phyloP scores from a whole-genome alignment of 2,113 vertebrate species.

The Lophius piscatorius region DNA sequence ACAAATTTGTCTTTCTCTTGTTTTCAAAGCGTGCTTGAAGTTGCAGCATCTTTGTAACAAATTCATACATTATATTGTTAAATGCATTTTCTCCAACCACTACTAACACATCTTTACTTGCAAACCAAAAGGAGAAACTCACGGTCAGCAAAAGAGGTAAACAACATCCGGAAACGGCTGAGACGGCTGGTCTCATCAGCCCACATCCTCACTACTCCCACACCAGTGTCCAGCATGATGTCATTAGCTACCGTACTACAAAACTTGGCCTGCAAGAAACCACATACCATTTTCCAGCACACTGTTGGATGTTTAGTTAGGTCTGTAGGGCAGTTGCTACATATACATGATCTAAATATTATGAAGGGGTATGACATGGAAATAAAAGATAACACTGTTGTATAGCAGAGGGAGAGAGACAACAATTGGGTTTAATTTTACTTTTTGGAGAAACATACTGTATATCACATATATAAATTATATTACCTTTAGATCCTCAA shows the following conservation, averaged over 20 bases:
- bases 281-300: conserved; percentile 27
- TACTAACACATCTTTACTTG: not conserved
- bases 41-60: not conserved
- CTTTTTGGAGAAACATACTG: not conserved
- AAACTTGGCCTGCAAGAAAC: conserved; percentile 87
- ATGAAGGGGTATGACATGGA: not conserved
- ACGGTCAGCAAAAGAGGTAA: conserved; percentile 94
- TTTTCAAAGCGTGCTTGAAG: too few relatives aligned
- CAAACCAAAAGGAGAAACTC: conserved; percentile 68
- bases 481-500: conserved; percentile 90
- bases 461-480: not conserved
- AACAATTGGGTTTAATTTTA: not conserved
- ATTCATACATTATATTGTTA: not conserved
- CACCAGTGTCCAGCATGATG: conserved; percentile 87
- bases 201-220: conserved; percentile 95
- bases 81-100: not conserved
- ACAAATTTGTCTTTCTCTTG: too few relatives aligned
- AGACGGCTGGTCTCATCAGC: conserved; percentile 92
- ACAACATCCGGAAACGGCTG: conserved; percentile 93
- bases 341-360: conserved; percentile 4
- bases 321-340: conserved; percentile 51
- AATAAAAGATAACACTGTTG: conserved; percentile 15
- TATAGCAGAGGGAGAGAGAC: conserved; percentile 2
- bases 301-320: conserved; percentile 33
- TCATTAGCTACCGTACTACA: conserved; percentile 97